Conservation (phyloP, 2,888 invertebrate genomes). For the Cephus rjabovi region DNA sequence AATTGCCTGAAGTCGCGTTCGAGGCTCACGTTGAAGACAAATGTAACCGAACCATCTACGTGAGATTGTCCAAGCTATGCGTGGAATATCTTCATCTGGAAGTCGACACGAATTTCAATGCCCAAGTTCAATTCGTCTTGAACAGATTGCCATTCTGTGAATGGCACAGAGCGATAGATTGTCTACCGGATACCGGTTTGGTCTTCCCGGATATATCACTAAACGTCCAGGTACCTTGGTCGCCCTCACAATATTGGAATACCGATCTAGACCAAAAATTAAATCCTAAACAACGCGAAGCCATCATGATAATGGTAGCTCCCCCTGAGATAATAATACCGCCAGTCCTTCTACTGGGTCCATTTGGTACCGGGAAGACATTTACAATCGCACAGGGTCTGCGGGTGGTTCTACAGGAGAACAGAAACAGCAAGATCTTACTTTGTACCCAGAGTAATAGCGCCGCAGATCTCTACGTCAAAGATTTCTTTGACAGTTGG, state of each 20-base stretch:
- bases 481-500: conserved; percentile 84
- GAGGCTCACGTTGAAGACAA: conserved; percentile 85
- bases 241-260: conserved; percentile 77
- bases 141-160: conserved; percentile 85
- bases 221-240: conserved; percentile 74
- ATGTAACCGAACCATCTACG: conserved; percentile 81
- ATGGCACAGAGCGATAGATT: conserved; percentile 86
- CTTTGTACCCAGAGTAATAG: conserved; percentile 91
- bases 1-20: conserved; percentile 71
- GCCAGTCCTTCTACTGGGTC: conserved; percentile 80
- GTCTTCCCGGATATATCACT: conserved; percentile 77
- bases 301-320: conserved; percentile 81
- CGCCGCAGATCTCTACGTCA: conserved; percentile 87
- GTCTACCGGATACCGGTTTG: conserved; percentile 76
- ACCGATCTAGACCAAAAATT: conserved; percentile 73
- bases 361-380: conserved; percentile 91
- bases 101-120: conserved; percentile 74
- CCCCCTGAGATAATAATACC: conserved; percentile 73
- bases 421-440: conserved; percentile 76
- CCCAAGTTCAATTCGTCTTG: conserved; percentile 84
- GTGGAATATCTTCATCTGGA: conserved; percentile 74
- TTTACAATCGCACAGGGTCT: conserved; percentile 78
- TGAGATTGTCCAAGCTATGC: conserved; percentile 76
- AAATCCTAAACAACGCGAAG: conserved; percentile 84
- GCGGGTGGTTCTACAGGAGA: conserved; percentile 68